Evolutionary conservation across 2,888 invertebrate genomes (phyloP), one percentile per base, ranked within the genome.

Genomic region (Colostygia pectinataria): DNA sequence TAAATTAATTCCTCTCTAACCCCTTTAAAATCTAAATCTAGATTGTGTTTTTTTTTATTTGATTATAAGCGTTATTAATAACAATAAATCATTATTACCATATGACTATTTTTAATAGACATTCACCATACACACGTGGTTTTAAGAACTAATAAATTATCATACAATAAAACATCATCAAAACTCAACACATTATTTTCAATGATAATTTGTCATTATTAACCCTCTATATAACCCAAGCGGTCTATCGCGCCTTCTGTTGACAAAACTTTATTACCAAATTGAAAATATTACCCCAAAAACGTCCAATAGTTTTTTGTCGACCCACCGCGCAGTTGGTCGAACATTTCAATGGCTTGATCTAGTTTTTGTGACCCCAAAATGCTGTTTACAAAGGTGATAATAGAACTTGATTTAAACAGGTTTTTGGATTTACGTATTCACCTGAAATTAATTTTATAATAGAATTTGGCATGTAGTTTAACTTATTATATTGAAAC

Each of bases 181-280:
- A 49, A 70, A 65, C 64, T 51, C 61, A 70, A 70, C 57, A 59
- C 63, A 77, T 79, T 71, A 75, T 71, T 42, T 28, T 46, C 42
- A 63, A 66, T 71, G 71, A 83, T 80, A 85, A 90, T 90, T 90
- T 89, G 87, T 90, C 88, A 88, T 74, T 60, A 56, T 70, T 79
- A 81, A 84, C 89, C 89, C 86, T 77, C 62, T 68, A 63, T 68
- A 63, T 65, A 70, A 71, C 57, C 59, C 62, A 57, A 57, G 66
- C 68, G 75, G 73, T 71, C 75, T 61, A 70, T 65, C 83, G 79
- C 80, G 80, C 84, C 86, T 80, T 62, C 68, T 88, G 90, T 90
- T 90, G 84, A 88, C 90, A 86, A 90, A 90, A 89, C 89, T 87
- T 64, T 87, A 87, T 88, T 84, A 90, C 90, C 90, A 80, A 85